These are phyloP conservation scores for Ceyx margarethae DNA, from an alignment of 2,113 vertebrate species.

Conservation along the genomic window DNA sequence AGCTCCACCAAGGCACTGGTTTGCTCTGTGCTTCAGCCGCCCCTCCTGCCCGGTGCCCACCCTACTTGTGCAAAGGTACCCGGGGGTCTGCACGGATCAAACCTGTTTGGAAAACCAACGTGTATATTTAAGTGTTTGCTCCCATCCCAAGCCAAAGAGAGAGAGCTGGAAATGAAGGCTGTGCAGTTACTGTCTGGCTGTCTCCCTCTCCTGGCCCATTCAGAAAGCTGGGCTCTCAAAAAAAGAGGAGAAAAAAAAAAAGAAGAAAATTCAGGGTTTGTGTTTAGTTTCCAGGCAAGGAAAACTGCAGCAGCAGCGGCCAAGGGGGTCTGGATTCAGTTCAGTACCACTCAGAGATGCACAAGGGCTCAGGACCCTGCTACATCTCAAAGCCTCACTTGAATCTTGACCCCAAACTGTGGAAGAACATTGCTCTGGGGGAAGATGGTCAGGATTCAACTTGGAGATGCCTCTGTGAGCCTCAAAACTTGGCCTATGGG, in stretches of 20 bases:
- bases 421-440: background rate
- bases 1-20: background rate
- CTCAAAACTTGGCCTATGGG: background rate
- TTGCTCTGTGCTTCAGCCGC: background rate
- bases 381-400: background rate
- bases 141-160: background rate
- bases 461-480: background rate
- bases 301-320: background rate
- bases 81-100: background rate
- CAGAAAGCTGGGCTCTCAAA: background rate
- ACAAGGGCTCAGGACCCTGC: background rate
- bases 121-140: background rate
- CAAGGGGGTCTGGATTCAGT: background rate
- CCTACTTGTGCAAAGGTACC: background rate
- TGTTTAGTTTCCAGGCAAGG: background rate
- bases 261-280: accelerated
- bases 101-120: background rate
- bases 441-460: background rate
- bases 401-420: background rate
- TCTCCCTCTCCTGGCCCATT: constrained; percentile 46
- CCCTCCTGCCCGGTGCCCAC: background rate
- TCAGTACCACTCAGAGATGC: background rate
- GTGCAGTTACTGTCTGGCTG: background rate
- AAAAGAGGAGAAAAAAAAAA: background rate
- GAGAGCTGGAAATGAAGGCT: background rate